A percentile compares a stretch with the other conserved stretches of the same genome.
These are phyloP conservation scores for Patella caerulea DNA, from an alignment of 2,888 invertebrate genomes.

Conservation along the genomic window DNA sequence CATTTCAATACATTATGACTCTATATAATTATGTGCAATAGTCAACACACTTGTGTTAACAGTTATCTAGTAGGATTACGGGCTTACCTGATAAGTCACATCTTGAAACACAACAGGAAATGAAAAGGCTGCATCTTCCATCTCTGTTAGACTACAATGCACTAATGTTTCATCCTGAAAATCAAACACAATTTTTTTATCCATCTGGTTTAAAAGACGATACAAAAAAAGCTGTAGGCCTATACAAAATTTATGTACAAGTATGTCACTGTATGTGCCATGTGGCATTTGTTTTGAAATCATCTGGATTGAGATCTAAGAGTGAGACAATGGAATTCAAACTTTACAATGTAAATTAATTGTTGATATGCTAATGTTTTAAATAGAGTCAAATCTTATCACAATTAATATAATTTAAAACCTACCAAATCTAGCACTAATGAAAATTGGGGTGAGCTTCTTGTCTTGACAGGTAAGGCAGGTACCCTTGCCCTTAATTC, in stretches of 20 bases:
- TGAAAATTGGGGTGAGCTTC: slow-evolving; percentile 91
- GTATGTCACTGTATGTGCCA: no score
- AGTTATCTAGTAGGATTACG: neutral
- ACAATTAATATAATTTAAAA: slow-evolving; percentile 35
- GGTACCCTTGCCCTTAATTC: slow-evolving; percentile 79
- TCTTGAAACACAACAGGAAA: slow-evolving; percentile 94
- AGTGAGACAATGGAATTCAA: neutral
- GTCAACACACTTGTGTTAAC: no score
- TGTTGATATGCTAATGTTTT: neutral
- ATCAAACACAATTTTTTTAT: slow-evolving; percentile 15
- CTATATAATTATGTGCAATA: neutral
- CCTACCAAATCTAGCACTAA: slow-evolving; percentile 84
- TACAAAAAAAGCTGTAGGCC: no score
- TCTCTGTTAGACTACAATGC: slow-evolving; percentile 92
- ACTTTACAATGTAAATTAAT: neutral
- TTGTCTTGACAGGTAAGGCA: slow-evolving; percentile 90
- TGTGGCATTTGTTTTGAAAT: no score
- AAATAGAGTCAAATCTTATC: neutral
- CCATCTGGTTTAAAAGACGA: no score
- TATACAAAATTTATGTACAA: no score
- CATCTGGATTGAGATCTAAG: no score
- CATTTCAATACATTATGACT: neutral
- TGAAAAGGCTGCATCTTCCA: slow-evolving; percentile 92
- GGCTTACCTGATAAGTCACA: slow-evolving; percentile 80
- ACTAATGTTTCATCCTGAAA: slow-evolving; percentile 93